These are phyloP conservation scores for Bungarus multicinctus DNA, from an alignment of 2,113 vertebrate genomes.

Conservation along the genomic window DNA sequence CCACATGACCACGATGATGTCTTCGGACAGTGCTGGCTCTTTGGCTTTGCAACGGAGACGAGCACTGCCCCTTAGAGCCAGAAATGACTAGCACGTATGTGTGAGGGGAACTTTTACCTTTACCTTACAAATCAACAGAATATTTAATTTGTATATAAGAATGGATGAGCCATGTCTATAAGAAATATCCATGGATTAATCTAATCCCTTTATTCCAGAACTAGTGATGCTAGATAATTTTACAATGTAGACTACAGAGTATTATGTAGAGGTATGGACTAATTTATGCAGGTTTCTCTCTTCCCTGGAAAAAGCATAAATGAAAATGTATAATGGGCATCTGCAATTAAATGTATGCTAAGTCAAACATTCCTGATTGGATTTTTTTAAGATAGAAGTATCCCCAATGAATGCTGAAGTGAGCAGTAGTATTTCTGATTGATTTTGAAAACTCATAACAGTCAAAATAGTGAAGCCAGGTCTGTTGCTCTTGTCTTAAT, in stretches of 20 bases:
- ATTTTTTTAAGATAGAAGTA: not conserved
- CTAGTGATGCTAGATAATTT: not conserved
- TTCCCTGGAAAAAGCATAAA: not conserved
- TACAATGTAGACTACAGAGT: not conserved
- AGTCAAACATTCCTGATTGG: not conserved
- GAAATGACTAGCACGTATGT: no score
- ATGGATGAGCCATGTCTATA: not conserved
- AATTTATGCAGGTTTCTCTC: not conserved
- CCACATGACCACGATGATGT: no score
- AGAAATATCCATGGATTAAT: not conserved
- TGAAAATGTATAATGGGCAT: not conserved
- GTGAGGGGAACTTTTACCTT: no score
- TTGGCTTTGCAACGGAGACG: no score
- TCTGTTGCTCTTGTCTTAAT: not conserved
- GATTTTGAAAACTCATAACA: not conserved
- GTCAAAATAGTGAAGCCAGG: not conserved
- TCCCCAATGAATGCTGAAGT: not conserved
- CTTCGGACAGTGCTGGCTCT: no score
- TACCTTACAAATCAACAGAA: not conserved
- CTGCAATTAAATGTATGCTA: not conserved
- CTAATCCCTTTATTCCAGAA: not conserved
- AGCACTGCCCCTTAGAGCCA: no score
- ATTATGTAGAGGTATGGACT: not conserved
- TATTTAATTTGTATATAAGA: not conserved
- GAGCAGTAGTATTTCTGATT: not conserved